Evolutionary conservation across 1,140 invertebrate species (phyloP).

Genomic region (Nebria ingens): DNA sequence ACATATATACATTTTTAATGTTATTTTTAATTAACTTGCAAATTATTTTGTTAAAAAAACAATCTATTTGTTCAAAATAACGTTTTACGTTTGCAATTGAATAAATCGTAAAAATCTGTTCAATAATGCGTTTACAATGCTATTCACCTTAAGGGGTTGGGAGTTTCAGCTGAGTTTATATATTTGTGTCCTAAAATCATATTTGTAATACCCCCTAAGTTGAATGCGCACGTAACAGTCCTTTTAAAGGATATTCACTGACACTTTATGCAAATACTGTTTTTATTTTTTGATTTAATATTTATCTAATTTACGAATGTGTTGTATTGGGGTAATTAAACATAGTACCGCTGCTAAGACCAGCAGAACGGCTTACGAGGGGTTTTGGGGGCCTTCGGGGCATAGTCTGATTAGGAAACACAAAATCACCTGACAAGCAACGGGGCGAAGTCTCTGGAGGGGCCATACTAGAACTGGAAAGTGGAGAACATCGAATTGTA

Average conservation of each 20-base stretch:
- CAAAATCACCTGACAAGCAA: constrained; percentile 21
- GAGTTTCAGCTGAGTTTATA: too few relatives aligned
- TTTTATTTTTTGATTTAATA: not conserved
- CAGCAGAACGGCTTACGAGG: constrained; percentile 26
- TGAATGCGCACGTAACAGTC: too few relatives aligned
- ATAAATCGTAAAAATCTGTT: too few relatives aligned
- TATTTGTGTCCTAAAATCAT: too few relatives aligned
- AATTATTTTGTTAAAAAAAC: constrained; percentile 6
- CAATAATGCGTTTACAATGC: too few relatives aligned
- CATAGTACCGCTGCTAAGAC: constrained; percentile 26
- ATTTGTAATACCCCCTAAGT: too few relatives aligned
- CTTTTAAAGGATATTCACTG: too few relatives aligned
- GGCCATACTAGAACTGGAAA: constrained; percentile 14
- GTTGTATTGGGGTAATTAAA: constrained; percentile 33
- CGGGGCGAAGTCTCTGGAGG: constrained; percentile 28
- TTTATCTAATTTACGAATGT: constrained; percentile 20
- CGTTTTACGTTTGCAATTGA: not conserved
- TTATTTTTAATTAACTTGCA: not conserved
- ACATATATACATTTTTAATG: constrained; percentile 11
- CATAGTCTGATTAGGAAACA: constrained; percentile 26
- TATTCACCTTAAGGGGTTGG: too few relatives aligned
- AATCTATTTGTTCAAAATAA: constrained; percentile 11
- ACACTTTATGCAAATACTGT: too few relatives aligned
- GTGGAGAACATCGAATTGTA: too few relatives aligned
- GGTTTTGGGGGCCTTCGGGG: constrained; percentile 29